Evolutionary conservation across 2,797 vertebrate genomes (phyloP), one percentile per base, ranked within the genome.

Genomic region (Darevskia mixta): DNA sequence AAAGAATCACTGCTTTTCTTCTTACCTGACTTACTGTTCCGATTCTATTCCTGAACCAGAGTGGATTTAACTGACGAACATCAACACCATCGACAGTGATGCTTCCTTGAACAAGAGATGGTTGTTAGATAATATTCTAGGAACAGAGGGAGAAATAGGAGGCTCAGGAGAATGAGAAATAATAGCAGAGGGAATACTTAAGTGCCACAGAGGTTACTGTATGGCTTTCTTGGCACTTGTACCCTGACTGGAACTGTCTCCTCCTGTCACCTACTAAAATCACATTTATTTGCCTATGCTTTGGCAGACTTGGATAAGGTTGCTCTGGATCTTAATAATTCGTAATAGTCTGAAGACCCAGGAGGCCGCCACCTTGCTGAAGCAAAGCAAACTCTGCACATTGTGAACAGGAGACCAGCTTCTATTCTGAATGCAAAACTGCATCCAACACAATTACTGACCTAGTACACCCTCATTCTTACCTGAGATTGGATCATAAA

Each of bases 1-100:
- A 15, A 87, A 77, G 35, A 67, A 83, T 41, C 8, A 6, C 20
- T 25, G 55, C 69, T 75, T 84, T 81, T 15, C 87, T 82, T 43
- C 90, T 93, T 96, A 99, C 99, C 99, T 99, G 99, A 95, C 98
- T 99, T 92, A 99, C 99, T 25, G 98, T 99, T 93, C 99, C 99
- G 82, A 99, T 98, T 93, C 97, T 98, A 94, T 96, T 97, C 90
- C 99, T 97, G 91, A 99, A 96, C 98, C 99, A 99, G 88, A 96
- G 95, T 6, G 99, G 98, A 95, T 99, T 99, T 66, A 99, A 95
- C 84, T 98, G 97, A 87, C 98, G 97, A 90, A 99, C 96, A 90
- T 99, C 98, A 86, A 95, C 95, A 49, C 98, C 98, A 91, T 99
- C 98, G 17, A 99, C 92, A 0, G 95, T 96, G 94, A 99, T 97